phyloP scores from a whole-genome alignment of 2,797 vertebrate species.

The Phataginus tetradactyla region DNA sequence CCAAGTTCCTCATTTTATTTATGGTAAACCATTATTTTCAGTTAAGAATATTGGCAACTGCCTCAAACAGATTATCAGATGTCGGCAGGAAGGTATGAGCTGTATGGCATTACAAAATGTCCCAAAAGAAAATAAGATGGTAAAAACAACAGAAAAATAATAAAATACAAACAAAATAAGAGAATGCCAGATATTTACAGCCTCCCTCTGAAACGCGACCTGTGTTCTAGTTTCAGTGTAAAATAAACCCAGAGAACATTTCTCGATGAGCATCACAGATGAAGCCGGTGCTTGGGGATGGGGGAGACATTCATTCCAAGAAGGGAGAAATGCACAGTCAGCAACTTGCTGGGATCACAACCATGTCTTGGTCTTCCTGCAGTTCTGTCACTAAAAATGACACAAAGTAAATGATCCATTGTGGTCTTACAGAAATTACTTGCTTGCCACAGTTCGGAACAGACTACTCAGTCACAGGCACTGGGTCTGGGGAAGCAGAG shows the following conservation, averaged over 20 bases:
- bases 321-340: slow-evolving; percentile 74
- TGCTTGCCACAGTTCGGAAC: slow-evolving; percentile 67
- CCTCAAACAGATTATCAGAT: slow-evolving; percentile 62
- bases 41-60: slow-evolving; percentile 66
- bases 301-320: slow-evolving; percentile 56
- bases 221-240: slow-evolving; percentile 65
- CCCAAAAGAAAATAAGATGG: slow-evolving; percentile 72
- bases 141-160: slow-evolving; percentile 78
- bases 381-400: slow-evolving; percentile 76
- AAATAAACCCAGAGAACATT: slow-evolving; percentile 63
- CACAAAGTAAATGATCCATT: slow-evolving; percentile 65
- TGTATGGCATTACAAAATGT: slow-evolving; percentile 72
- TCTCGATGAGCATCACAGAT: slow-evolving; percentile 51
- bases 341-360: slow-evolving; percentile 61
- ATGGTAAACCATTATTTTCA: slow-evolving; percentile 63
- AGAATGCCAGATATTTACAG: slow-evolving; percentile 77
- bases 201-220: slow-evolving; percentile 70
- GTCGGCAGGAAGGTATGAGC: slow-evolving; percentile 68
- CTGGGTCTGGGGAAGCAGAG: slow-evolving; percentile 78
- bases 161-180: slow-evolving; percentile 67
- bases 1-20: slow-evolving; percentile 65
- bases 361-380: slow-evolving; percentile 67
- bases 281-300: slow-evolving; percentile 38
- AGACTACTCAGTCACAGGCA: slow-evolving; percentile 76
- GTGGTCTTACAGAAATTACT: slow-evolving; percentile 66